Percentiles rank a stretch among this genome's conserved stretches.
phyloP scores from a whole-genome alignment of 2,797 vertebrate species.

The Acipenser ruthenus region DNA sequence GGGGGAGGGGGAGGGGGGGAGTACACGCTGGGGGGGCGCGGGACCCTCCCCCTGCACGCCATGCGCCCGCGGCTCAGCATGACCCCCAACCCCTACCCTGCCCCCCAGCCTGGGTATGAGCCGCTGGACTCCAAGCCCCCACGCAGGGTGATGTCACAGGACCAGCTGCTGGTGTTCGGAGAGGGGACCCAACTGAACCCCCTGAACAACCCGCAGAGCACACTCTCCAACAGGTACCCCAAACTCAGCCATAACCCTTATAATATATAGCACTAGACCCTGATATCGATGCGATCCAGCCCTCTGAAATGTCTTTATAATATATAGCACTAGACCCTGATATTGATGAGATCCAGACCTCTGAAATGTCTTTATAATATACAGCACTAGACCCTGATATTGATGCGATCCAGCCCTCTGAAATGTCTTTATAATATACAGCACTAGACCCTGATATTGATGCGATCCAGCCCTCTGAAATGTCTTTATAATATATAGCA shows the following conservation, averaged over 20 bases:
- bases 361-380: too few species aligned
- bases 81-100: conserved; percentile 66
- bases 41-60: conserved; percentile 74
- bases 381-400: too few species aligned
- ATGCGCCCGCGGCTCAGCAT: conserved; percentile 50
- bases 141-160: conserved; percentile 78
- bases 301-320: too few species aligned
- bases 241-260: background rate
- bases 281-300: too few species aligned
- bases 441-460: too few species aligned
- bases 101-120: conserved; percentile 59
- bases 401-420: too few species aligned
- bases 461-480: too few species aligned
- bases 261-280: too few species aligned
- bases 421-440: too few species aligned
- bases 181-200: conserved; percentile 36
- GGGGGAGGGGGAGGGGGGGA: conserved; percentile 54
- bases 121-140: conserved; percentile 59
- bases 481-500: background rate
- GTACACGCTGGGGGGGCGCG: conserved; percentile 72
- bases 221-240: background rate
- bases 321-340: too few species aligned
- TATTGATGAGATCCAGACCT: too few species aligned
- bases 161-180: conserved; percentile 69
- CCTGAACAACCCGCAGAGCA: background rate